Percentiles rank a stretch among this genome's conserved stretches.
Evolutionary conservation across 2,888 invertebrate genomes (phyloP).

Genomic region (Napeogenes inachia): DNA sequence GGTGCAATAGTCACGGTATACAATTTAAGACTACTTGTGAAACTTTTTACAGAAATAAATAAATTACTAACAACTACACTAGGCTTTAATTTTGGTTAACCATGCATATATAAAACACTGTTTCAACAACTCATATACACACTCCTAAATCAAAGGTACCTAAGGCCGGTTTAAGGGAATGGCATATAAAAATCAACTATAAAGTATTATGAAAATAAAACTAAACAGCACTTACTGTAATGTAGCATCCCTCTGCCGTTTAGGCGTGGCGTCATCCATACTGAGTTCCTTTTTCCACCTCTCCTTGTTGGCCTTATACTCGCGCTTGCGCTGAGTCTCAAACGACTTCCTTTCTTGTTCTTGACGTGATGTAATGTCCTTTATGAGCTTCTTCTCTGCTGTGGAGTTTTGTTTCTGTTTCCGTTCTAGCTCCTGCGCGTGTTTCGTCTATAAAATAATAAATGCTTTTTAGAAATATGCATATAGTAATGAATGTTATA

Average conservation of each 20-base stretch:
- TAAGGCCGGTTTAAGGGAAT: no score
- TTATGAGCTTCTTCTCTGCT: conserved; percentile 94
- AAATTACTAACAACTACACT: no score
- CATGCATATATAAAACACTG: no score
- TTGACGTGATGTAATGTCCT: conserved; percentile 92
- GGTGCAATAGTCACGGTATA: no score
- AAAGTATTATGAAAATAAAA: neutral
- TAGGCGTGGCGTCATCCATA: conserved; percentile 94
- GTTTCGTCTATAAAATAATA: conserved; percentile 75
- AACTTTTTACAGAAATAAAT: no score
- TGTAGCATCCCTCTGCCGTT: conserved; percentile 92
- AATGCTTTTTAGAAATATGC: neutral
- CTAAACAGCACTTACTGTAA: conserved; percentile 80
- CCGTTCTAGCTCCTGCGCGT: conserved; percentile 86
- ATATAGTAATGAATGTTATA: no score
- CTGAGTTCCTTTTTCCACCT: conserved; percentile 96
- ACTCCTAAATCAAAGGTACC: no score
- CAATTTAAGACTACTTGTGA: no score
- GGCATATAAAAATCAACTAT: neutral
- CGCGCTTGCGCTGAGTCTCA: conserved; percentile 94
- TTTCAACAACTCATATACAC: no score
- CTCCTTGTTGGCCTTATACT: conserved; percentile 98
- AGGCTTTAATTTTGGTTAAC: no score
- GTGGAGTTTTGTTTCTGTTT: conserved; percentile 91
- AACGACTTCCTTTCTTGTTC: conserved; percentile 95